Evolutionary conservation across 1,140 invertebrate species (phyloP).

Genomic region (Drosophila mauritiana): DNA sequence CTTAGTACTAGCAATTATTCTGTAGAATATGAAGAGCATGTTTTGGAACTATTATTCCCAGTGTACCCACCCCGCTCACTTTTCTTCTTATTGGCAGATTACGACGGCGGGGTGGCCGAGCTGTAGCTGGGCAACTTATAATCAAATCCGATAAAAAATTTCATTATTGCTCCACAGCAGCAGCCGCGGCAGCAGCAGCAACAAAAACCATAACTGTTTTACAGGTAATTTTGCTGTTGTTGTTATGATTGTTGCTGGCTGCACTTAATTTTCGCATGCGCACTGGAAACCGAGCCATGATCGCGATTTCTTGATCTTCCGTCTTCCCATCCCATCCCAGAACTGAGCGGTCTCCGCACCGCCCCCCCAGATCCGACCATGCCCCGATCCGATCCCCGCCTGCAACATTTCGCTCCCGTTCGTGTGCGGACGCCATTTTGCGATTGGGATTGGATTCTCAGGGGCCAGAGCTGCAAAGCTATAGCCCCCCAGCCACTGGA

Average conservation of each 20-base stretch:
- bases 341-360: conserved; percentile 1
- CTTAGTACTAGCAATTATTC: not conserved
- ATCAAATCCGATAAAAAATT: conserved; percentile 84
- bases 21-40: not conserved
- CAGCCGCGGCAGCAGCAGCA: conserved; percentile 22
- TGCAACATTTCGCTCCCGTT: conserved; percentile 38
- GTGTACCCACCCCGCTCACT: conserved; percentile 64
- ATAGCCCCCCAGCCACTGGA: conserved; percentile 49
- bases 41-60: not conserved
- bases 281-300: conserved; percentile 61
- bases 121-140: conserved; percentile 68
- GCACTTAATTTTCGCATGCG: conserved; percentile 82
- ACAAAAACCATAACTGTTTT: conserved; percentile 76
- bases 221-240: conserved; percentile 76
- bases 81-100: conserved; percentile 83
- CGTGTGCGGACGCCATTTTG: conserved; percentile 68
- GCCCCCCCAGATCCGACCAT: not conserved
- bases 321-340: conserved; percentile 52
- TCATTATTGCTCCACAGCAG: conserved; percentile 78
- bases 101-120: conserved; percentile 60
- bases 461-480: conserved; percentile 4
- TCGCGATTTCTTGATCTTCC: conserved; percentile 77
- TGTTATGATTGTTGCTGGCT: conserved; percentile 76
- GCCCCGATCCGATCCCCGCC: not conserved
- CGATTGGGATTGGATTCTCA: conserved; percentile 70